Evolutionary conservation across 2,113 vertebrate genomes (phyloP).

Genomic region (Clinocottus analis): DNA sequence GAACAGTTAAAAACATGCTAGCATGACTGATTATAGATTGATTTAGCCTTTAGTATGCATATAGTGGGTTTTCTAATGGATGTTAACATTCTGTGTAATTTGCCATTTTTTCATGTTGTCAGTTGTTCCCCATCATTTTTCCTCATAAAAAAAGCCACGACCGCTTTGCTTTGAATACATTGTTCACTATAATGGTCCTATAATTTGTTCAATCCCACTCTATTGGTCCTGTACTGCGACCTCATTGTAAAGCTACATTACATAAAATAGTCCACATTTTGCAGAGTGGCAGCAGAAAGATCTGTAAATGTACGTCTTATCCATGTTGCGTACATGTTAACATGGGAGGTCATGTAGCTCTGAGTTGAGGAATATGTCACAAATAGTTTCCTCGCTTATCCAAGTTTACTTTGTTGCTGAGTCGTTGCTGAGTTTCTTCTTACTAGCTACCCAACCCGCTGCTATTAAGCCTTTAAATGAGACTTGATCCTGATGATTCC

Average conservation of each 20-base stretch:
- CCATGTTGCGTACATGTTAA: not conserved
- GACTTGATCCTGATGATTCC: conserved; percentile 20
- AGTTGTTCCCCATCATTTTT: not conserved
- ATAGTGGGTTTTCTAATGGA: conserved; percentile 22
- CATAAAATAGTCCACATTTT: not conserved
- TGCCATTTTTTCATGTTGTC: not conserved
- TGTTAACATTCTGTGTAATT: not conserved
- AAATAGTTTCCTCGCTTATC: not conserved
- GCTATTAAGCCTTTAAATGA: not conserved
- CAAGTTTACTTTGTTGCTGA: conserved; percentile 1
- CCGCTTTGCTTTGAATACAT: not conserved
- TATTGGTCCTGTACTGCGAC: not conserved
- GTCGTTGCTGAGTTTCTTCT: conserved; percentile 16
- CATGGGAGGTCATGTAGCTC: not conserved
- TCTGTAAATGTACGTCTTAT: conserved; percentile 23
- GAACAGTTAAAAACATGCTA: not conserved
- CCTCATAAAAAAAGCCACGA: not conserved
- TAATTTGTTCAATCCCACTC: not conserved
- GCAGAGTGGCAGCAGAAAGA: not conserved
- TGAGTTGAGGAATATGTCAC: not conserved
- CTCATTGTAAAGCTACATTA: conserved; percentile 8
- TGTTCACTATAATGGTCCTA: not conserved
- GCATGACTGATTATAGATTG: conserved; percentile 6
- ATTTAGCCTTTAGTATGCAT: conserved; percentile 5
- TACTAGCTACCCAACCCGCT: not conserved